Evolutionary conservation across 2,888 invertebrate species (phyloP).

Genomic region (Seladonia tumulorum): DNA sequence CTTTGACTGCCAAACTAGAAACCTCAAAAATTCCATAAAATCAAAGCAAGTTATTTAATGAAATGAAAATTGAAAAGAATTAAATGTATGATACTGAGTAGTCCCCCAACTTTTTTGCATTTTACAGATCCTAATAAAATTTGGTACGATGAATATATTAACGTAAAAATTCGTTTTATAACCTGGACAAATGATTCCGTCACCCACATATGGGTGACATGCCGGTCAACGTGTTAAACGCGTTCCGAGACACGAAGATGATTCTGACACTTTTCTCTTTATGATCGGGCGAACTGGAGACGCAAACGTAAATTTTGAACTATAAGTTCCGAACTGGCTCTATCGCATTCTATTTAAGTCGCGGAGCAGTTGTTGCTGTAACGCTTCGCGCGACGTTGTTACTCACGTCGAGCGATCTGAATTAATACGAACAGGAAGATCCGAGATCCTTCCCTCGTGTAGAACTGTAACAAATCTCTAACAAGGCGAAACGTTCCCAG

Average conservation of each 20-base stretch:
- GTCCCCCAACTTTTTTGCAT: too few relatives aligned
- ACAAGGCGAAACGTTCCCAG: conserved; percentile 10
- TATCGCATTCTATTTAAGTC: not conserved
- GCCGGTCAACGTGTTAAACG: too few relatives aligned
- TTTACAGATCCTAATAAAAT: too few relatives aligned
- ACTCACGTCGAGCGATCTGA: conserved; percentile 15
- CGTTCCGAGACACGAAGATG: not conserved
- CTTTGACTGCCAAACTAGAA: too few relatives aligned
- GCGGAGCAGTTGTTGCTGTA: not conserved
- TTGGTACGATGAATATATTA: too few relatives aligned
- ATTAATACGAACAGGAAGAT: conserved; percentile 17
- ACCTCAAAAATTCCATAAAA: too few relatives aligned
- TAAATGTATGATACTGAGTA: too few relatives aligned
- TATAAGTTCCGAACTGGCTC: not conserved
- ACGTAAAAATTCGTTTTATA: too few relatives aligned
- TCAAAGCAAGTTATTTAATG: too few relatives aligned
- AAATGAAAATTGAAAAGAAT: too few relatives aligned
- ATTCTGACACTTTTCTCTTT: not conserved
- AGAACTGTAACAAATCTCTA: conserved; percentile 19
- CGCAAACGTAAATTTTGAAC: not conserved
- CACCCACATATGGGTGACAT: too few relatives aligned
- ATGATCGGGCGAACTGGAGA: not conserved
- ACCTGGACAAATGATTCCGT: too few relatives aligned
- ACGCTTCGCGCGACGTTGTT: conserved; percentile 1
- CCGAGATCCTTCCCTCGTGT: not conserved